Percentiles rank a stretch among this genome's conserved stretches.
Evolutionary conservation across 2,888 invertebrate genomes (phyloP).

Genomic region (Agrilus cyanescens): DNA sequence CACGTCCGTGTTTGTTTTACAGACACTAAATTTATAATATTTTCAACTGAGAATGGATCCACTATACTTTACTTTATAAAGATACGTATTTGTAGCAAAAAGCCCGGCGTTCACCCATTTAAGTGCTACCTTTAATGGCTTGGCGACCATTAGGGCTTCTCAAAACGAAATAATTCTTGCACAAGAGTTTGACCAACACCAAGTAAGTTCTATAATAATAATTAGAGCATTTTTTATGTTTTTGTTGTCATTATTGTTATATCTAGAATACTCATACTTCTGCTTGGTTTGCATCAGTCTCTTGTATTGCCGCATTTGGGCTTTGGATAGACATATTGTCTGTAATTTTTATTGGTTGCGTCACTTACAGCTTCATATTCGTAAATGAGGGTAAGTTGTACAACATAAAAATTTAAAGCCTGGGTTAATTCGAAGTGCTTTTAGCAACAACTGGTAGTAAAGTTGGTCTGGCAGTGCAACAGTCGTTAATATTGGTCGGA

Average conservation of each 20-base stretch:
- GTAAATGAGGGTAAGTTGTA: slow-evolving; percentile 43
- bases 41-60: too few species aligned
- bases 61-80: slow-evolving; percentile 4
- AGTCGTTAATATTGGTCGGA: slow-evolving; percentile 33
- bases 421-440: background rate
- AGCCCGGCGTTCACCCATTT: slow-evolving; percentile 73
- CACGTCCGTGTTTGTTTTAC: too few species aligned
- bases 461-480: slow-evolving; percentile 38
- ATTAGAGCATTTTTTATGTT: too few species aligned
- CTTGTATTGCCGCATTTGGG: slow-evolving; percentile 57
- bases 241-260: slow-evolving; percentile 1
- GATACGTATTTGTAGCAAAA: slow-evolving; percentile 42
- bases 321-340: slow-evolving; percentile 63
- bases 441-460: slow-evolving; percentile 26
- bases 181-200: slow-evolving; percentile 44
- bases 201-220: slow-evolving; percentile 32
- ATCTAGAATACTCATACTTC: slow-evolving; percentile 58
- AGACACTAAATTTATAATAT: too few species aligned
- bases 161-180: slow-evolving; percentile 49
- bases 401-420: background rate
- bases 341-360: slow-evolving; percentile 49
- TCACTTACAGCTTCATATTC: slow-evolving; percentile 53
- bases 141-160: slow-evolving; percentile 63
- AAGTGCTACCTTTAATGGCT: slow-evolving; percentile 59
- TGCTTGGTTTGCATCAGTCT: slow-evolving; percentile 54